These are phyloP conservation scores for Hyalella azteca DNA, from an alignment of 2,888 invertebrate genomes.

Conservation along the genomic window DNA sequence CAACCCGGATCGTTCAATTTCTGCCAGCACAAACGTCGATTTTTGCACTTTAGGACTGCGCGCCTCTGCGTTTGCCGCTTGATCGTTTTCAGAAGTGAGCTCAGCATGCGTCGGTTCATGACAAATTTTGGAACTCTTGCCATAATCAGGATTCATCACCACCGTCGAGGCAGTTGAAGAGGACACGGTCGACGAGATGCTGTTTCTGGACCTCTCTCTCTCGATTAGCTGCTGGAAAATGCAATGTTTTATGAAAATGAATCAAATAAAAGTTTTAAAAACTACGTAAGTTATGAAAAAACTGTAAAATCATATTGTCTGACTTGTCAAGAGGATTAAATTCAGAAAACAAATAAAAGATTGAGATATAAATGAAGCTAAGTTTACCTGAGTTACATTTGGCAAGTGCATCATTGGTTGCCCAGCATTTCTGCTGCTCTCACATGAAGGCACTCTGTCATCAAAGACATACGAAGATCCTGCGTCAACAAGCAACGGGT, in stretches of 20 bases:
- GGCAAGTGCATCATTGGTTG: too few species aligned
- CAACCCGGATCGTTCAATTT: not conserved
- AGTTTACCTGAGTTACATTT: not conserved
- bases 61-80: not conserved
- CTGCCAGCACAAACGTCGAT: not conserved
- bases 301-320: not conserved
- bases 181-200: too few species aligned
- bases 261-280: not conserved
- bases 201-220: not conserved
- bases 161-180: not conserved
- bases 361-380: not conserved
- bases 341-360: not conserved
- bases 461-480: too few species aligned
- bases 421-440: too few species aligned
- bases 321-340: not conserved
- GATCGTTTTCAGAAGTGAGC: not conserved
- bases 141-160: not conserved
- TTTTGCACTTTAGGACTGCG: not conserved
- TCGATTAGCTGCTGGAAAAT: not conserved
- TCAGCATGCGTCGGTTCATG: not conserved
- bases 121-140: not conserved
- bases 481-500: too few species aligned
- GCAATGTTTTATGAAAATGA: too few species aligned
- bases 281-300: not conserved
- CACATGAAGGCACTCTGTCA: too few species aligned